These are phyloP conservation scores for Muricea muricata DNA, from an alignment of 92 coral and sea anemone species.

Conservation along the genomic window DNA sequence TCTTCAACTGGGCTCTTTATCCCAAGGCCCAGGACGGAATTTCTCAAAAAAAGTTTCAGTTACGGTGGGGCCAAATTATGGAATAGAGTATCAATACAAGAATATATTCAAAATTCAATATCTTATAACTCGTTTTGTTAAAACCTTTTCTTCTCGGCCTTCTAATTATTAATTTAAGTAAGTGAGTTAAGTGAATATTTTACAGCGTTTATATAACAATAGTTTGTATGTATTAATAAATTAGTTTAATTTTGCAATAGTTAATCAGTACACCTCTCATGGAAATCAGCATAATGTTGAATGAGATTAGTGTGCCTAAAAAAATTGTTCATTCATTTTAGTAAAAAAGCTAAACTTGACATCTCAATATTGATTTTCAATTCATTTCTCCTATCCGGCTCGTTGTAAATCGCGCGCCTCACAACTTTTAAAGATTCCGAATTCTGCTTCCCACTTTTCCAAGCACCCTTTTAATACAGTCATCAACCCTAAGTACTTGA, in stretches of 20 bases:
- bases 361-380: too few relatives aligned
- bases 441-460: too few relatives aligned
- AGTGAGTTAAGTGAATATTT: background rate
- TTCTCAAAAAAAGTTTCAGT: constrained; percentile 20
- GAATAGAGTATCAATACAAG: background rate
- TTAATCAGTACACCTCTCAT: constrained; percentile 14
- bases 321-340: background rate
- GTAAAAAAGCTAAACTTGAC: too few relatives aligned
- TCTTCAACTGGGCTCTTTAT: constrained; percentile 27
- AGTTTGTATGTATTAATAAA: background rate
- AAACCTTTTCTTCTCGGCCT: constrained; percentile 17
- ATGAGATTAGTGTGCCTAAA: constrained; percentile 2
- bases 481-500: too few relatives aligned
- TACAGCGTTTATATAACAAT: background rate
- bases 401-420: too few relatives aligned
- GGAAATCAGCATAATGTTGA: background rate
- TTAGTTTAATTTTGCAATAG: background rate
- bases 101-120: background rate
- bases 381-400: too few relatives aligned
- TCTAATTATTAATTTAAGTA: background rate
- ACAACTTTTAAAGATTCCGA: too few relatives aligned
- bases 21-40: constrained; percentile 43
- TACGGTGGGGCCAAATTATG: constrained; percentile 13
- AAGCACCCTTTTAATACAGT: too few relatives aligned
- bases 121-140: background rate